Percentiles rank a stretch among this genome's conserved stretches.
Evolutionary conservation across 2,797 vertebrate species (phyloP).

Genomic region (Crax fasciolata): DNA sequence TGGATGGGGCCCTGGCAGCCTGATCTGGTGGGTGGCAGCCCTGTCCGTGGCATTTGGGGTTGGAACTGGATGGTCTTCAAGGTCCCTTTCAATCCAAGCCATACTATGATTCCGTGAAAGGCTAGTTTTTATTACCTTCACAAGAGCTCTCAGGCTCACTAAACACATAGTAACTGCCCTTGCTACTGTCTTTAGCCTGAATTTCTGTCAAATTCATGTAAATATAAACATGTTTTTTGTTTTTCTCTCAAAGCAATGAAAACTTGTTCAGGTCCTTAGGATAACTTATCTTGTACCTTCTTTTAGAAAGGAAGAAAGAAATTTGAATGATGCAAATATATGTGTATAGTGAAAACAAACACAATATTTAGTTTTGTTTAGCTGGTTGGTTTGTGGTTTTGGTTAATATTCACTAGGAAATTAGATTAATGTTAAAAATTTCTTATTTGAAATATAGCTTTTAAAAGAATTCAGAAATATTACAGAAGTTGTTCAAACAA

Average conservation of each 20-base stretch:
- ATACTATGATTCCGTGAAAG: not conserved
- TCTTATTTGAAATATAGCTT: not conserved
- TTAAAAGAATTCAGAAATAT: not conserved
- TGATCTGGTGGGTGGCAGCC: no score
- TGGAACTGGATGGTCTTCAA: no score
- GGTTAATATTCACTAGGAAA: not conserved
- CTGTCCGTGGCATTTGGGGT: no score
- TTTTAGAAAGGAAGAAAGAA: not conserved
- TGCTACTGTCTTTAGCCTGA: not conserved
- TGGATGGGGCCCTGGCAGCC: no score
- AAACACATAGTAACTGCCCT: not conserved
- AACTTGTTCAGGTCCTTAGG: not conserved
- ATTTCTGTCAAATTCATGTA: not conserved
- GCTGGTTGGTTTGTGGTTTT: not conserved
- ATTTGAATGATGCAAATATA: slow-evolving; percentile 7
- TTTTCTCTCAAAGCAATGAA: not conserved
- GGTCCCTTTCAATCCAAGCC: no score
- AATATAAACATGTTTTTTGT: not conserved
- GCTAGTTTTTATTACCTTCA: not conserved
- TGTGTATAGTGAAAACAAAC: not conserved
- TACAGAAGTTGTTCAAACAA: not conserved
- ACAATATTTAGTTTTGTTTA: not conserved
- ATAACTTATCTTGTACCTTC: not conserved
- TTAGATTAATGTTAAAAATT: not conserved
- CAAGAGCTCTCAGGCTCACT: not conserved